phyloP scores from a whole-genome alignment of 2,113 vertebrate genomes.

The Pelodiscus sinensis region DNA sequence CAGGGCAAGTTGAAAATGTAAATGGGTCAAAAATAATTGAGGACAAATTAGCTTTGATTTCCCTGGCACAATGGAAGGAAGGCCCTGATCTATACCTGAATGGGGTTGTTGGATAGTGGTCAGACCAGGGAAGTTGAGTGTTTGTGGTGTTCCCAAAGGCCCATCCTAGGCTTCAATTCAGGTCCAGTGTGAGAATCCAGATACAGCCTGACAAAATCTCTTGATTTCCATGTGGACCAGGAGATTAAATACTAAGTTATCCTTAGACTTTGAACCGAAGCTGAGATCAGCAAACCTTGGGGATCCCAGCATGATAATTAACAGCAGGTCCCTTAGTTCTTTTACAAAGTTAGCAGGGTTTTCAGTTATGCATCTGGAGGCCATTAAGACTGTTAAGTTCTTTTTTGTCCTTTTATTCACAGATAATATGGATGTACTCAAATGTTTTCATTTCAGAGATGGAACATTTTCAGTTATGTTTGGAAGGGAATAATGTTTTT shows the following conservation, averaged over 20 bases:
- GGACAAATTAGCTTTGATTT: neutral
- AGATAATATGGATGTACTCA: neutral
- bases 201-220: neutral
- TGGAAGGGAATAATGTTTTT: neutral
- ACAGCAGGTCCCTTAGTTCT: constrained; percentile 12
- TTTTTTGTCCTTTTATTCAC: constrained; percentile 3
- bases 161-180: neutral
- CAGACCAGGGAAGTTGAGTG: neutral
- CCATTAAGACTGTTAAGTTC: neutral
- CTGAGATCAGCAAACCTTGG: neutral
- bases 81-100: neutral
- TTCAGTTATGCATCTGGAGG: neutral
- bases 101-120: neutral
- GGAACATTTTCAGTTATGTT: neutral
- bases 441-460: neutral
- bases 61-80: neutral
- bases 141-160: neutral
- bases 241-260: neutral
- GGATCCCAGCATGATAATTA: neutral
- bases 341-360: constrained; percentile 4
- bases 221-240: neutral
- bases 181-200: neutral
- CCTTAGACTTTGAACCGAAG: neutral
- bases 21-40: neutral
- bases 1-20: neutral